These are phyloP conservation scores for Cerastoderma edule DNA, from an alignment of 2,888 invertebrate species.

Conservation along the genomic window DNA sequence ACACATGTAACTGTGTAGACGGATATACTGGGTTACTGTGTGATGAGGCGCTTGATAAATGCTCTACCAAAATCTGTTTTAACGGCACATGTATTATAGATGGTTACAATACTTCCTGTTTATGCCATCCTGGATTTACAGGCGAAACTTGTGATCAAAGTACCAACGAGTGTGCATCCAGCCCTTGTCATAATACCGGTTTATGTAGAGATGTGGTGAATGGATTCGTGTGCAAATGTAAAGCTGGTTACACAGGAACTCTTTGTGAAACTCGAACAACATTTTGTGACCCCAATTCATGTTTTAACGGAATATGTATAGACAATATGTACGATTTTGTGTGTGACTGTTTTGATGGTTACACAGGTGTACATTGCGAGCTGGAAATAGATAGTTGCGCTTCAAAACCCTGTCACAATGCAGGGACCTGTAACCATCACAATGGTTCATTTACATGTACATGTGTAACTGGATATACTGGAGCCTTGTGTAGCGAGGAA, in stretches of 20 bases:
- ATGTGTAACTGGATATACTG: constrained; percentile 57
- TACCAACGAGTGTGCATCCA: not conserved
- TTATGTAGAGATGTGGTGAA: not conserved
- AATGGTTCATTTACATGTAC: constrained; percentile 55
- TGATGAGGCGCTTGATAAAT: not conserved
- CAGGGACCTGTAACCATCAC: constrained; percentile 57
- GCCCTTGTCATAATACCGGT: constrained; percentile 13
- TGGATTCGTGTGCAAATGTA: not conserved
- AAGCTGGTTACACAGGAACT: not conserved
- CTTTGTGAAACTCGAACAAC: not conserved
- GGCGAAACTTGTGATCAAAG: not conserved
- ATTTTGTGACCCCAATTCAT: not conserved
- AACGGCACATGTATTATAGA: constrained; percentile 8
- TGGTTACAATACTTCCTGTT: not conserved
- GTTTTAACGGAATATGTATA: constrained; percentile 54
- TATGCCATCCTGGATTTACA: not conserved
- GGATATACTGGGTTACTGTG: not conserved
- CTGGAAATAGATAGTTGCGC: constrained; percentile 60
- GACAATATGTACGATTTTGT: constrained; percentile 50
- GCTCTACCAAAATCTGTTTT: not conserved
- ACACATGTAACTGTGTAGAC: not conserved
- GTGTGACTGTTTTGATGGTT: constrained; percentile 60
- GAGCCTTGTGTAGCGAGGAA: constrained; percentile 30
- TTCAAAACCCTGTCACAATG: constrained; percentile 54
- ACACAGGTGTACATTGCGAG: constrained; percentile 43